A percentile compares a stretch with the other conserved stretches of the same genome.
These are phyloP conservation scores for Rhinolophus ferrumequinum DNA, from an alignment of 2,113 vertebrate species.

Conservation along the genomic window DNA sequence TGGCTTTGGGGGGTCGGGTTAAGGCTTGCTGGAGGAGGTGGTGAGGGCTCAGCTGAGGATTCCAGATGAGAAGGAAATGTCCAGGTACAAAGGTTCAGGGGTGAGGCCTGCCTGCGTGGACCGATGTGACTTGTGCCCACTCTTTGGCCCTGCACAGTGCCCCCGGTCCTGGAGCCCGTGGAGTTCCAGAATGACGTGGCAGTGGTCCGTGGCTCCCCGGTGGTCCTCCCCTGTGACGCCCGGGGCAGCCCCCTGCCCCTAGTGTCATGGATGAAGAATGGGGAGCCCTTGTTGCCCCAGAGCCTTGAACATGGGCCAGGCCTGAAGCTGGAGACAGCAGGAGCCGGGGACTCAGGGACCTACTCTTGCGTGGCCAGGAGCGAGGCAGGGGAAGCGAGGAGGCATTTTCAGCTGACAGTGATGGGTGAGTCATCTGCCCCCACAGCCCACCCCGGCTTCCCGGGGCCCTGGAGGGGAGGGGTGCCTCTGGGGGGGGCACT, in stretches of 20 bases:
- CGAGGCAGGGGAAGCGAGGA: conserved; percentile 91
- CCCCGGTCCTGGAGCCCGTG: conserved; percentile 86
- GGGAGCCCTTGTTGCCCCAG: conserved; percentile 86
- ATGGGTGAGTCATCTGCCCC: conserved; percentile 84
- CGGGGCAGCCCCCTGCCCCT: conserved; percentile 88
- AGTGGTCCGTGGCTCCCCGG: conserved; percentile 87
- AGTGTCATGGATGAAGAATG: conserved; percentile 92
- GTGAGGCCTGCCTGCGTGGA: neutral
- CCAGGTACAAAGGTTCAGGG: neutral
- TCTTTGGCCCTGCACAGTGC: conserved; percentile 82
- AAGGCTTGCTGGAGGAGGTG: neutral
- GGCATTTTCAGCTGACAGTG: conserved; percentile 91
- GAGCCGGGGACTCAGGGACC: conserved; percentile 82
- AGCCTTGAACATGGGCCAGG: conserved; percentile 83
- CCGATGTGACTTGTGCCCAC: accelerated
- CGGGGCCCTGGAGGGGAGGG: accelerated
- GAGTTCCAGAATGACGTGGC: conserved; percentile 88
- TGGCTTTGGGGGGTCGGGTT: neutral
- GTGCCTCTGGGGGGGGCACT: neutral
- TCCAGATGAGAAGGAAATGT: neutral
- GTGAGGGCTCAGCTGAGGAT: neutral
- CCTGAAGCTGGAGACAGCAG: conserved; percentile 87
- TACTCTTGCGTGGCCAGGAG: conserved; percentile 93
- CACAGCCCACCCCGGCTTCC: accelerated
- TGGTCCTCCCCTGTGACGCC: conserved; percentile 92